These are phyloP conservation scores for Nomada lathburiana DNA, from an alignment of 2,888 invertebrate species.

Conservation along the genomic window DNA sequence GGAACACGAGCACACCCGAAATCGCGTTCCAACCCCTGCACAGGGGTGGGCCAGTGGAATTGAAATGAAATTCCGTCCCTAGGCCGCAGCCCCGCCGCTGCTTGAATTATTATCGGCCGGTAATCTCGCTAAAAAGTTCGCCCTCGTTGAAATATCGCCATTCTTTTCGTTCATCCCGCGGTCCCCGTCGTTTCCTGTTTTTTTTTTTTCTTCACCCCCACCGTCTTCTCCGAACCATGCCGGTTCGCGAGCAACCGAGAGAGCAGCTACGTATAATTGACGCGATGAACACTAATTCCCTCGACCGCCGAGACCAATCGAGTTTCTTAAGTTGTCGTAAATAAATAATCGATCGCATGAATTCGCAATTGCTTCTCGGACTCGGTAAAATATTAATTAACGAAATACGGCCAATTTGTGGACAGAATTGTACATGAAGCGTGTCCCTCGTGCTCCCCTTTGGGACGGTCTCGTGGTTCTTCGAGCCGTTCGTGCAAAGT, in stretches of 20 bases:
- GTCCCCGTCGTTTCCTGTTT: constrained; percentile 25
- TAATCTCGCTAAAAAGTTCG: constrained; percentile 76
- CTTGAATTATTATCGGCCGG: constrained; percentile 78
- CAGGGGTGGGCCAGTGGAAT: constrained; percentile 65
- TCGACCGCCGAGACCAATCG: not conserved
- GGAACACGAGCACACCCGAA: constrained; percentile 39
- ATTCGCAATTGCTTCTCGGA: too few relatives aligned
- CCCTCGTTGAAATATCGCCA: constrained; percentile 61
- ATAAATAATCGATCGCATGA: too few relatives aligned
- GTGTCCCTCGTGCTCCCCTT: too few relatives aligned
- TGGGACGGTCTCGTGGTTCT: too few relatives aligned
- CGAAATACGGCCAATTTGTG: too few relatives aligned
- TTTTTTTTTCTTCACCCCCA: constrained; percentile 29
- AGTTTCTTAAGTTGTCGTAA: constrained; percentile 8
- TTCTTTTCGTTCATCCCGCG: constrained; percentile 40
- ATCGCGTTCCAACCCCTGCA: constrained; percentile 11
- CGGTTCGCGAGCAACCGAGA: not conserved
- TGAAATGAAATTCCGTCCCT: constrained; percentile 77
- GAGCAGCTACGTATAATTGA: constrained; percentile 8
- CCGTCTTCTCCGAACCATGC: not conserved
- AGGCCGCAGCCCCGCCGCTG: constrained; percentile 60
- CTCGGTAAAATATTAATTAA: too few relatives aligned
- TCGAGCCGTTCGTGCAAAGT: not conserved
- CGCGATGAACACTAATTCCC: constrained; percentile 1
- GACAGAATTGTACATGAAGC: too few relatives aligned